Evolutionary conservation across 2,797 vertebrate species (phyloP), one percentile per base, ranked within the genome.

Genomic region (Sebastes minor): DNA sequence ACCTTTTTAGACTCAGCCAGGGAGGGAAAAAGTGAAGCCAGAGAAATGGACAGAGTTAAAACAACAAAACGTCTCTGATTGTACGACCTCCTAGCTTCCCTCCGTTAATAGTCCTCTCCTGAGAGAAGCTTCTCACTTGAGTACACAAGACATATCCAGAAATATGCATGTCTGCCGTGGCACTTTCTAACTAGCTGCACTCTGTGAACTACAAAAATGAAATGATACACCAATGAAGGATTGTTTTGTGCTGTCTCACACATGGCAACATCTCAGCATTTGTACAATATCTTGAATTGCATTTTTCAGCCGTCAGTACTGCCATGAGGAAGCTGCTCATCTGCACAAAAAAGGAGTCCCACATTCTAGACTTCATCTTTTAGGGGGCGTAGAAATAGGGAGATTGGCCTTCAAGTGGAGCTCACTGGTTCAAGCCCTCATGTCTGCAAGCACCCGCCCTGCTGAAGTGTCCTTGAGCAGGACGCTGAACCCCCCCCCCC

Each of bases 1-100:
- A 95, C 93, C 90, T 68, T 88, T 68, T 89, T 84, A 89, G 85
- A 90, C 88, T 72, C 78, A 86, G 86, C 85, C 77, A 78, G 49
- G 82, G 77, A 71, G 67, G 61, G 72, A 42, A 55, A 80, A 56
- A 70, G 67, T 10, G 33, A 20, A 82, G 73, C 61, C 30, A 78
- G 56, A 88, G 71, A 81, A 84, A 78, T 74, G 74, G 81, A 86
- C 53, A 28, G 76, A 90, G 88, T 86, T 88, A 91, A 89, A 93
- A 88, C 80, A 91, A 92, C 87, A 93, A 55, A 72, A 85, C 60
- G 12, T 28, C 86, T 87, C 86, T 71, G 81, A 91, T 83, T 90
- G 74, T 73, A 62, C 10, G 82, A 90, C 89, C 85, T 85, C 73
- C 30, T 23, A 82, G 78, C 79, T 79, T 82, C 42, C 59, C 76